Base-by-base conservation (phyloP, 2,113 vertebrate species). In the Natator depressus region DNA sequence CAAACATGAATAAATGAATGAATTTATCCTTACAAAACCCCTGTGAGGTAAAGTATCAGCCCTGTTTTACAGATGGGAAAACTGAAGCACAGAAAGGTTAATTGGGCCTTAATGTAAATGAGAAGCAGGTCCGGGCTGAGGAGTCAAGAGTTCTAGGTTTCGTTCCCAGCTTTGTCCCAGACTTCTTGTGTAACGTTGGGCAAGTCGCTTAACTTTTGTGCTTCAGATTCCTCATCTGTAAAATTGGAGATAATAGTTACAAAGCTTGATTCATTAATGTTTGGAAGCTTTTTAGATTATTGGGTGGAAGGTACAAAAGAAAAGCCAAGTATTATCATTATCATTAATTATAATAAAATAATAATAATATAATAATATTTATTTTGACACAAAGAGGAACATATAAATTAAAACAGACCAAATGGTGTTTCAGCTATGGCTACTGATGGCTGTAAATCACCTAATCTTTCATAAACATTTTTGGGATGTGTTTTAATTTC, bases 331-430 rank as follows among this genome's bases (percentile, higher is more conserved):
- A 62, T 47, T 78, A 13, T 57, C 22, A 29, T 75, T 85, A 2
- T 75, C 86, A 2, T 49, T 72, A n/a, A n/a, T n/a, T n/a, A n/a
- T n/a, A n/a, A n/a, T n/a, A n/a, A n/a, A n/a, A 57, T 57, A 50
- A 50, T 50, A 50, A 50, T 53, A 53, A 20, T 51, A 51, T 13
- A 13, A 59, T 59, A 29, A 29, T 31, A 35, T 35, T 69, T 69
- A 7, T 31, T 88, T 42, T 82, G 46, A 16, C 55, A 49, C 57
- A 53, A 85, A 88, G 90, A 88, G 62, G 62, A 94, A 17, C 55
- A 82, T 96, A 94, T 95, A 93, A 92, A 88, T 94, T 96, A 87
- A 95, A 96, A 93, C 96, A 94, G 78, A 65, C 13, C 57, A 62
- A 62, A 62, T 22, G 4, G 91, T 95, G 93, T 95, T 91, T 72